Base-by-base conservation (phyloP, 2,888 invertebrate species). In the Malacosoma neustria region DNA sequence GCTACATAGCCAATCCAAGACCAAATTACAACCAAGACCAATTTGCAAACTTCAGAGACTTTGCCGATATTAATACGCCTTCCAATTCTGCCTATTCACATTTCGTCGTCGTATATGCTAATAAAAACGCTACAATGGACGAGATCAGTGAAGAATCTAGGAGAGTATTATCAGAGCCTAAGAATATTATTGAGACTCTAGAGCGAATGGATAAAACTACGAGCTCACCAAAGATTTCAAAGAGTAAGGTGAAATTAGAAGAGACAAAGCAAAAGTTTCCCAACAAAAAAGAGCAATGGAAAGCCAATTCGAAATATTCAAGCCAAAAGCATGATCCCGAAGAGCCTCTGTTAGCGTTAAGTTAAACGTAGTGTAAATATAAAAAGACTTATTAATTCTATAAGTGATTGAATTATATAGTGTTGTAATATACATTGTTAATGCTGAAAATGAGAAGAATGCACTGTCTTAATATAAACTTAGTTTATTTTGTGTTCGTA, bases 11-110 rank as follows among this genome's bases (percentile, higher is more conserved):
- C 1, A 93, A 94, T 57, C 92, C 93, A 0, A 89, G 91, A 57
- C 91, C 91, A 3, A 92, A 92, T 35, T 91, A 92, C 49, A 90
- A 92, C 14, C 90, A 92, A 40, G 94, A 95, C 57, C 95, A 95
- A 60, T 95, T 96, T 60, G 94, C 94, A 3, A 94, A 95, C 63
- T 96, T 96, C 79, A 89, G 94, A 55, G 96, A 96, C 65, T 96
- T 96, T 59, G 95, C 96, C 1, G 96, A 96, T 55, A 95, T 96
- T 37, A 95, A 95, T 44, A 90, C 93, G 2, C 94, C 94, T 0
- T 89, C 93, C 0, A 93, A 93, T 59, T 75, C 85, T 1, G 93
- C 93, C 4, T 95, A 92, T 68, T 94, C 95, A 0, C 93, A 95
- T 51, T 91, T 90, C 44, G 93, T 94, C 15, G 92, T 95, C 0